Conservation (phyloP, 2,113 vertebrate species). For the Entelurus aequoreus region DNA sequence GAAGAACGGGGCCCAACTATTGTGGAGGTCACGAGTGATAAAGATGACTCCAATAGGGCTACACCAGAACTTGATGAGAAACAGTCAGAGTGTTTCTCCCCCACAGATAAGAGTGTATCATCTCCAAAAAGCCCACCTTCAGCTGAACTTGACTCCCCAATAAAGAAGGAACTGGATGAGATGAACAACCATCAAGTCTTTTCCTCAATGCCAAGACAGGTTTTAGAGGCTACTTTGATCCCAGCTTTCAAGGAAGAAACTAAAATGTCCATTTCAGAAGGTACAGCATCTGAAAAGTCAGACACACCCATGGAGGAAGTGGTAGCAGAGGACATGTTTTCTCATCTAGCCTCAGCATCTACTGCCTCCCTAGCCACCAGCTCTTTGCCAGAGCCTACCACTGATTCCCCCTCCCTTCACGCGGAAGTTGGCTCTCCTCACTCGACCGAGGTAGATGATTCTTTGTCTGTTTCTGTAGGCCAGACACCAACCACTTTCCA, state of each 20-base stretch:
- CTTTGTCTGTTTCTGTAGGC: conserved; percentile 93
- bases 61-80: conserved; percentile 83
- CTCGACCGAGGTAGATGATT: conserved; percentile 95
- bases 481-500: conserved; percentile 93
- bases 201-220: conserved; percentile 59
- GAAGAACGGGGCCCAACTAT: conserved; percentile 71
- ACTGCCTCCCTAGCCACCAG: conserved; percentile 92
- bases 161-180: conserved; percentile 61
- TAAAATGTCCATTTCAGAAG: conserved; percentile 98
- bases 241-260: conserved; percentile 88
- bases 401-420: conserved; percentile 91
- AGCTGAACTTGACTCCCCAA: conserved; percentile 68
- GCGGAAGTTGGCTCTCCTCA: conserved; percentile 94
- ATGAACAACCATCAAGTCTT: conserved; percentile 59
- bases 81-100: conserved; percentile 75
- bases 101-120: conserved; percentile 74
- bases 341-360: conserved; percentile 91
- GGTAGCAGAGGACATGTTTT: conserved; percentile 92
- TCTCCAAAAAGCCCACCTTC: conserved; percentile 76
- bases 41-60: conserved; percentile 77
- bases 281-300: conserved; percentile 92
- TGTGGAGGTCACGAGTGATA: conserved; percentile 83
- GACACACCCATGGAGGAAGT: conserved; percentile 89
- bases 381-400: conserved; percentile 91
- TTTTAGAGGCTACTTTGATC: conserved; percentile 74